A percentile compares a stretch with the other conserved stretches of the same genome.
Conservation (phyloP, 2,888 invertebrate genomes). For the Thereva nobilitata region DNA sequence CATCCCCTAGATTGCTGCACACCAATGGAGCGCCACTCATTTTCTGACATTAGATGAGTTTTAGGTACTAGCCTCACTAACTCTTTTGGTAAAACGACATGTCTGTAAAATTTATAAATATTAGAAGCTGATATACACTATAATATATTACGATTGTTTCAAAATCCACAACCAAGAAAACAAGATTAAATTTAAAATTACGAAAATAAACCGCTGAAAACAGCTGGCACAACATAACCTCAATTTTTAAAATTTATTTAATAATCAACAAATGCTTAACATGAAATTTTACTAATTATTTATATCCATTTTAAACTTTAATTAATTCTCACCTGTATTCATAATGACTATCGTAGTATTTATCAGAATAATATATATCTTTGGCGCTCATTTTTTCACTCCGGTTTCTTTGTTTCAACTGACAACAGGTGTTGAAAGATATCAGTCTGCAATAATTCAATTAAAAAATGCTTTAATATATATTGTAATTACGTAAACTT, state of each 20-base stretch:
- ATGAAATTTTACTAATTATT: neutral
- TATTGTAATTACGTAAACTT: too few species aligned
- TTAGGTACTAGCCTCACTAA: conserved; percentile 88
- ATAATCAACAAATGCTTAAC: conserved; percentile 3
- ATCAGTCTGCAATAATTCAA: too few species aligned
- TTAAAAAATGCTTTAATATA: too few species aligned
- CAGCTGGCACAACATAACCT: too few species aligned
- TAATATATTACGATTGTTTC: too few species aligned
- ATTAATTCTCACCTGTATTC: conserved; percentile 80
- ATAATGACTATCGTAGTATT: conserved; percentile 87
- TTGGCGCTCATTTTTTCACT: conserved; percentile 62
- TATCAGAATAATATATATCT: conserved; percentile 90
- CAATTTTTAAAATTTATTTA: neutral
- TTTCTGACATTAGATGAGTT: conserved; percentile 90
- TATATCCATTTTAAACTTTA: neutral
- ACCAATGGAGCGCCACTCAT: conserved; percentile 92
- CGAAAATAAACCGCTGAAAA: too few species aligned
- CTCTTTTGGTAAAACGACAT: conserved; percentile 93
- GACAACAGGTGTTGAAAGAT: neutral
- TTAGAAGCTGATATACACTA: too few species aligned
- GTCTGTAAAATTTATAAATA: conserved; percentile 63
- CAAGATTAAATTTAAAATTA: too few species aligned
- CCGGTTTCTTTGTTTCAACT: neutral
- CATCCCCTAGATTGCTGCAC: conserved; percentile 96
- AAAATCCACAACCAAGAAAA: too few species aligned